Evolutionary conservation across 1,140 invertebrate species (phyloP).

Genomic region (Micrasema minimum): DNA sequence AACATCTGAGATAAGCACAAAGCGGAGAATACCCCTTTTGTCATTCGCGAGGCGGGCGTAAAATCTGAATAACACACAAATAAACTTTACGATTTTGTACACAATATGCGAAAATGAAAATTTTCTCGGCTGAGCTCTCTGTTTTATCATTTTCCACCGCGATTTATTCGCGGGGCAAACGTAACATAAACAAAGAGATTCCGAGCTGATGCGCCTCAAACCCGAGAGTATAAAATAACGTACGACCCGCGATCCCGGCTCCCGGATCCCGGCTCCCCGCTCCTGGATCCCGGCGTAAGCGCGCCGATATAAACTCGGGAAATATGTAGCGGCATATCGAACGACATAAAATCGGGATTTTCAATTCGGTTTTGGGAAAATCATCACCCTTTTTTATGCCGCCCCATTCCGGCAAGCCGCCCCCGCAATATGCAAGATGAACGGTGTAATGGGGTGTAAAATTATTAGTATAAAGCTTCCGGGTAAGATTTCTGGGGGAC

Average conservation of each 20-base stretch:
- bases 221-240: constrained; percentile 52
- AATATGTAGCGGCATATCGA: constrained; percentile 54
- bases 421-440: constrained; percentile 53
- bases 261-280: constrained; percentile 24
- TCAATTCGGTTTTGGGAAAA: constrained; percentile 54
- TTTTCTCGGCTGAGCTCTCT: constrained; percentile 44
- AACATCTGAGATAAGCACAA: constrained; percentile 43
- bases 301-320: constrained; percentile 52
- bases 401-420: constrained; percentile 24
- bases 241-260: constrained; percentile 37
- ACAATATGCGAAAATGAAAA: constrained; percentile 48
- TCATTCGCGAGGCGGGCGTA: constrained; percentile 49
- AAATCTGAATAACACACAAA: constrained; percentile 52
- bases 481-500: constrained; percentile 48
- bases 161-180: constrained; percentile 51
- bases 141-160: constrained; percentile 51
- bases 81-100: constrained; percentile 54
- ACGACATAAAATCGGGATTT: constrained; percentile 54
- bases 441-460: constrained; percentile 54
- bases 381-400: constrained; percentile 53
- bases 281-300: constrained; percentile 34
- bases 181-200: constrained; percentile 54
- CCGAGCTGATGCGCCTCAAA: constrained; percentile 38
- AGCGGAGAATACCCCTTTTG: constrained; percentile 29
- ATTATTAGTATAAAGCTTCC: constrained; percentile 53